Base-by-base conservation (phyloP, 2,888 invertebrate genomes). In the Subacronicta megacephala region DNA sequence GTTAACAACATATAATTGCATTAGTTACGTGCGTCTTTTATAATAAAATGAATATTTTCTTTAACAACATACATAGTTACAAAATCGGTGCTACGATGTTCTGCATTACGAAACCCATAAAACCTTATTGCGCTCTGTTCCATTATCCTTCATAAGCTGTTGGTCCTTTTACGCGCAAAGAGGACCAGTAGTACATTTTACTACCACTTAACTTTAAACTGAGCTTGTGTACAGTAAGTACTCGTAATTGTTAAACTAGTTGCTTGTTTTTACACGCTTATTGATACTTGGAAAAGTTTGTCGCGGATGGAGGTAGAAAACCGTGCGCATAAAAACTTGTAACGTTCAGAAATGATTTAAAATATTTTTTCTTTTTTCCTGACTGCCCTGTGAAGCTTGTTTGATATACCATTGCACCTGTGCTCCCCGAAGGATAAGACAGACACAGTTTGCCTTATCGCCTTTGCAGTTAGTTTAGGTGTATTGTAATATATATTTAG, bases 121-220 rank as follows among this genome's bases (percentile, higher is more conserved):
- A 90, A 87, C 73, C 75, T 90, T 88, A 90, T 88, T 77, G 83
- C 79, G 61, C 71, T 72, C 72, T 74, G 80, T 84, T 83, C 87
- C 90, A 91, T 92, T 91, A 92, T 89, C 81, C 88, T 85, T 89
- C 89, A 89, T 88, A 85, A 88, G 85, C 78, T 75, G 75, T 74
- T 79, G 74, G 75, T 82, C 84, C 87, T 88, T 85, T 85, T 88
- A 78, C 59, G 81, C 84, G 84, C 83, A 86, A 83, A 82, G 84
- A 78, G 83, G 84, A 83, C 81, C 83, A 72, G 85, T 77, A 76
- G 77, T 75, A 81, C 85, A 80, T 69, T 89, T 90, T 90, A 91
- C 81, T 81, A 79, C 80, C 90, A 84, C 85, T 90, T 89, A 85
- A 77, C 69, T 81, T 82, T 74, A 77, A 77, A 67, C 71, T 77